These are phyloP conservation scores for Amblyteles armatorius DNA, from an alignment of 2,888 invertebrate species.

Conservation along the genomic window DNA sequence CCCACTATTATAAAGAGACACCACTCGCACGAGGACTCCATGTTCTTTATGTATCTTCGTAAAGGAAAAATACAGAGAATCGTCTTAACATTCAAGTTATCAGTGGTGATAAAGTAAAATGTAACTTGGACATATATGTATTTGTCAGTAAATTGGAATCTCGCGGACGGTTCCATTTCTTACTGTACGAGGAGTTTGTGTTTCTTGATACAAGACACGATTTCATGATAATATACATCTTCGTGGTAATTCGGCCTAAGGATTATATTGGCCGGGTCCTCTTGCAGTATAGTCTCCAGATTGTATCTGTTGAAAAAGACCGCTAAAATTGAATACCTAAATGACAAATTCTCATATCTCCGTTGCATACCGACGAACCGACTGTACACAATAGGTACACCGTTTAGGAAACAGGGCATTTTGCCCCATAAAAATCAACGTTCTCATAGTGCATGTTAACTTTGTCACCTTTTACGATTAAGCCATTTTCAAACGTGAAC, in stretches of 20 bases:
- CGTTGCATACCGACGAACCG: neutral
- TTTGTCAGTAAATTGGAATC: neutral
- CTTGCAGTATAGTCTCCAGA: neutral
- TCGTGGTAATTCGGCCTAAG: neutral
- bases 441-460: no score
- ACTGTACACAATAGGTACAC: neutral
- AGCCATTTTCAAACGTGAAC: neutral
- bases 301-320: slow-evolving; percentile 6
- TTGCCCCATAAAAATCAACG: no score
- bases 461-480: neutral
- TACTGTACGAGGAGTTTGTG: slow-evolving; percentile 22
- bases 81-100: neutral
- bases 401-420: no score
- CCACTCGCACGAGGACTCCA: slow-evolving; percentile 15
- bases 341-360: no score
- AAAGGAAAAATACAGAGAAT: neutral
- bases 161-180: neutral
- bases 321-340: no score
- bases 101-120: neutral
- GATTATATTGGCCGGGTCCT: neutral
- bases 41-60: neutral
- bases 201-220: slow-evolving; percentile 26
- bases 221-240: neutral
- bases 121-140: no score
- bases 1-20: neutral